Base-by-base conservation (phyloP, 1,140 invertebrate genomes). In the Drosophila hydei region DNA sequence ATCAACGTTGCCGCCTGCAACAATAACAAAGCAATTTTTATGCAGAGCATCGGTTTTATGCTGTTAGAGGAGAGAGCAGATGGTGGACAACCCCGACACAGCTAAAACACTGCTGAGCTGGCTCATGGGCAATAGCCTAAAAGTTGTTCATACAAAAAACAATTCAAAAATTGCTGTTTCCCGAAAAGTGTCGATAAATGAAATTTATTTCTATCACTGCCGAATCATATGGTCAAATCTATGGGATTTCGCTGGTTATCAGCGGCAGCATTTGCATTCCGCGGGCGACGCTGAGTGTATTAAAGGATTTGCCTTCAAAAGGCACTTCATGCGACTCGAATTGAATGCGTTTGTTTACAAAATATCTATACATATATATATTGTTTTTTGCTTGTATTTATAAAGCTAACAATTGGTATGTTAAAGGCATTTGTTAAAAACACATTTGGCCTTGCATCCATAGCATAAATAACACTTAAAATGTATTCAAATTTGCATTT, bases 21-120 rank as follows among this genome's bases (percentile, higher is more conserved):
- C 83, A 83, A 89, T 88, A 88, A 88, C 83, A 83, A 81, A 68
- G 62, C 83, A 30, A 89, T 88, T 88, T 88, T 88, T 88, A 88
- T 88, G 83, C 83, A 71, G 58, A 74, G 47, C 58, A 69, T 38
- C 52, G 33, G 43, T 63, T 61, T 63, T 45, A 70, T 63, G 23
- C 58, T 61, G 23, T 51, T 33, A 23, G 67, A n/a, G 12, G 30
- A n/a, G 12, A 25, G 12, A 21, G 36, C 14, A n/a, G 14, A 21
- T 23, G 7, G 16, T 16, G 23, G 61, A 51, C 58, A 54, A 80
- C 80, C 80, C 80, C 80, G 81, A 84, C 80, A 71, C 64, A 64
- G 80, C 80, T 87, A 80, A 84, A 84, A 60, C 77, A 61, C 19
- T 48, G 73, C 48, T 30, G 48, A 72, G 74, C 63, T 77, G 68